Base-by-base conservation (phyloP, 1,140 invertebrate genomes). In the Helicorthomorpha holstii region DNA sequence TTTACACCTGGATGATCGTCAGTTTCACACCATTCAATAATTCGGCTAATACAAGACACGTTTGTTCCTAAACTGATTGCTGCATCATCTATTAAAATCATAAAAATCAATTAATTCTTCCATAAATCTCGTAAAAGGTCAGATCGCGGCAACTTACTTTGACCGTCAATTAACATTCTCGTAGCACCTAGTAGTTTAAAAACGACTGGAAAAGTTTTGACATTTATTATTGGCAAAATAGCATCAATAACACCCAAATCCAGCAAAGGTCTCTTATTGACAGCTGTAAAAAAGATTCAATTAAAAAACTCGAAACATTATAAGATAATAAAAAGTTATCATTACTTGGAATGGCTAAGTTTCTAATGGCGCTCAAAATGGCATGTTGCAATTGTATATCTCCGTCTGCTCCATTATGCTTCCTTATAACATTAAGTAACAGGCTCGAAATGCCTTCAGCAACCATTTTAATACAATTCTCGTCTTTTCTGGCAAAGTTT, bases 141-240 rank as follows among this genome's bases (percentile, higher is more conserved):
- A 21, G 44, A 46, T 46, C 7, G 19, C 21, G 12, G 7, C 19
- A 34, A 7, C 53, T 63, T 66, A 77, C 75, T 74, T 75, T 87
- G 83, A 14, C 80, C 79, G 69, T 85, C 83, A 38, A 85, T 78
- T 25, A 88, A 74, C 79, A 93, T 89, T 50, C 88, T 73, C 2
- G 91, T 65, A 21, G 86, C 85, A 10, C 85, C 87, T 24, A 92
- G 62, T 24, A 92, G 68, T 67, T 90, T 91, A 61, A 89, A 91
- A 26, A 86, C 80, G 1, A 91, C 85, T 3, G 81, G 77, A 58
- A 75, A 78, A 42, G 83, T 79, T 54, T 85, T 80, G 48, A 85
- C 78, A 45, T 77, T 70, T 2, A 83, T 67, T 72, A 81, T 77
- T 0, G 80, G 79, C 61, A 87, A 69, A 23, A 86, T 71, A 23